phyloP scores from a whole-genome alignment of 2,113 vertebrate species.

The Hippocampus zosterae region DNA sequence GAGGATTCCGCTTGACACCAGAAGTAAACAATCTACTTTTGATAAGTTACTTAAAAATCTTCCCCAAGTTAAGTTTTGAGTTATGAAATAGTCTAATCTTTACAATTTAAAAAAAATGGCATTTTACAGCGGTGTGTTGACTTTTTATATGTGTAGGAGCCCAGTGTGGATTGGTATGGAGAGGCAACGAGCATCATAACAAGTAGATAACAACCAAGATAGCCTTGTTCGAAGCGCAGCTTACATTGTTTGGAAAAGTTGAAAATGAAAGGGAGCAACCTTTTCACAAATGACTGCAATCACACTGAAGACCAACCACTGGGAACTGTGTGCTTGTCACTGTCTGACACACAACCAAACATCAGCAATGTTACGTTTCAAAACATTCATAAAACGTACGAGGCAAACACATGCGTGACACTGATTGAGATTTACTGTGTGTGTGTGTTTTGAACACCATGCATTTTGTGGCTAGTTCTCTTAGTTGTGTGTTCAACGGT shows the following conservation, averaged over 20 bases:
- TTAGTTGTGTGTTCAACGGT: conserved; percentile 65
- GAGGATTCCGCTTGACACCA: too few relatives aligned
- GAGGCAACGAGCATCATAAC: conserved; percentile 19
- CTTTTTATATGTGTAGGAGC: background rate
- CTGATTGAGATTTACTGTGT: conserved; percentile 39
- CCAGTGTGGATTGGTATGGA: conserved; percentile 19
- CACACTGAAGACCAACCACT: conserved; percentile 62
- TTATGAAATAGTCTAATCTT: background rate
- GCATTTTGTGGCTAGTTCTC: conserved; percentile 66
- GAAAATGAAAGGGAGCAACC: conserved; percentile 58
- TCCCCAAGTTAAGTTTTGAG: background rate
- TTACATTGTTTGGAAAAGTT: conserved; percentile 43
- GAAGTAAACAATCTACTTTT: background rate
- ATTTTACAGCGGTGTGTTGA: conserved; percentile 1
- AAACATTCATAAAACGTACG: conserved; percentile 29
- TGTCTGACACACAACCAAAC: conserved; percentile 14
- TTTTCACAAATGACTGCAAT: conserved; percentile 62
- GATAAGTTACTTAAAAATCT: background rate
- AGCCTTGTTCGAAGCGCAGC: background rate
- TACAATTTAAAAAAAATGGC: background rate
- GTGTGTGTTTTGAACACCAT: conserved; percentile 63
- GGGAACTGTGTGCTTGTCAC: conserved; percentile 26
- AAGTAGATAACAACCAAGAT: background rate
- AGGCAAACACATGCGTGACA: conserved; percentile 46
- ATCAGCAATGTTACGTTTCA: conserved; percentile 17